Evolutionary conservation across 2,113 vertebrate species (phyloP), one percentile per base, ranked within the genome.

Genomic region (Ellobius talpinus): DNA sequence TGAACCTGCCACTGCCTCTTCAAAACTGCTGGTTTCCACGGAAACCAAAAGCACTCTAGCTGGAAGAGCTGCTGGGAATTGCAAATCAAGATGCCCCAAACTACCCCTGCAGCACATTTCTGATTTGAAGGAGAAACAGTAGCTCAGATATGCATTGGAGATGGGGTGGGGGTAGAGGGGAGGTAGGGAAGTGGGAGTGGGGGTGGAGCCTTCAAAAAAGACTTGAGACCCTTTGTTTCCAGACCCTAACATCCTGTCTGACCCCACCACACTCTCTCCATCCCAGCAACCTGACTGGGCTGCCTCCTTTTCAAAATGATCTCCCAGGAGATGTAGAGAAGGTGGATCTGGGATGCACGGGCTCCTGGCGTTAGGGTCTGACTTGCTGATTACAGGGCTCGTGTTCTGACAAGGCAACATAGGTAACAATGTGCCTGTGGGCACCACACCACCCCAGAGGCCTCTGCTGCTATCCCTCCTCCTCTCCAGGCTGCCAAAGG

Each of bases 21-120:
- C 90, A 66, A 92, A 97, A 88, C 50, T 31, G 66, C 94, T 77
- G 87, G 96, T 97, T 96, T 87, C 98, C 95, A 93, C 79, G 94
- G 97, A 52, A 96, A 98, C 93, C 1, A 26, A 92, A 79, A 82
- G 96, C 96, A 13, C 73, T 85, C 81, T 42, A 0, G 7, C 50
- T 24, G 89, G 36, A 85, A 70, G 93, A 94, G 92, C 96, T 94
- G 87, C 92, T 96, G 81, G 78, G 76, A 93, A 94, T 96, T 76
- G 95, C 97, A 90, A 97, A 82, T 68, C 68, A 9, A 94, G 87
- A 86, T 88, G 94, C 96, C 97, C 94, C 76, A 73, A 96, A 61
- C 52, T 61, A 45, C 17, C 72, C n/a, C 72, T 89, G 72, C 72
- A 24, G 55, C 24, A 33, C 58, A 23, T 11, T 58, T 89, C 50